Evolutionary conservation across 2,797 vertebrate genomes (phyloP), one percentile per base, ranked within the genome.

Genomic region (Hemitrygon akajei): DNA sequence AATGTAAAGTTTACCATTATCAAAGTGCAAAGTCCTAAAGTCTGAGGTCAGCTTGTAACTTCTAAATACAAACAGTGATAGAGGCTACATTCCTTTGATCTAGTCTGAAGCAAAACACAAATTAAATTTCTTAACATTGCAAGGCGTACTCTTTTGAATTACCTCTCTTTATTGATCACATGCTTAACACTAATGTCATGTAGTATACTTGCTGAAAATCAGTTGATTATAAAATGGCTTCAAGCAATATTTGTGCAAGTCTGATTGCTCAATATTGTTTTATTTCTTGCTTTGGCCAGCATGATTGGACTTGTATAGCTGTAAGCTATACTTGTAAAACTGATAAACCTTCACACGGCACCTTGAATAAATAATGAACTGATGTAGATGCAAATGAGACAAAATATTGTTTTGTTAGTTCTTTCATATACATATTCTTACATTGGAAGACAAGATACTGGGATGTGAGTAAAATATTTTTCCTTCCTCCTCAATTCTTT

Each of bases 231-330:
- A n/a, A 69, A 89, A 37, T n/a, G 63, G 30, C 86, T 37, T 16
- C 18, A 66, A 37, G 60, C 86, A 10, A 10, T 69, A 66, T 18
- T 20, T n/a, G 47, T 34, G 11, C 16, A 58, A 84, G 81, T 58
- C 40, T 66, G n/a, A 89, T 69, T 63, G 66, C 9, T 89, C 60
- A 34, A 66, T 89, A 69, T 89, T 89, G n/a, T 89, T 69, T n/a
- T 66, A 20, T 69, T 73, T 34, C 84, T 66, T 66, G 16, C 34
- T 37, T 9, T 89, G 60, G 18, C 63, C 63, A 69, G 18, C 63
- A 63, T 89, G 69, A 89, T 89, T 89, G 86, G 86, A 69, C 69
- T 69, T 89, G 16, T 37, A 66, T 10, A 66, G 86, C 63, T 60
- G 37, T n/a, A 66, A 60, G 86, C 7, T 69, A 20, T 37, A 18